Percentiles rank a stretch among this genome's conserved stretches.
Evolutionary conservation across 2,113 vertebrate genomes (phyloP).

Genomic region (Vulpes vulpes): DNA sequence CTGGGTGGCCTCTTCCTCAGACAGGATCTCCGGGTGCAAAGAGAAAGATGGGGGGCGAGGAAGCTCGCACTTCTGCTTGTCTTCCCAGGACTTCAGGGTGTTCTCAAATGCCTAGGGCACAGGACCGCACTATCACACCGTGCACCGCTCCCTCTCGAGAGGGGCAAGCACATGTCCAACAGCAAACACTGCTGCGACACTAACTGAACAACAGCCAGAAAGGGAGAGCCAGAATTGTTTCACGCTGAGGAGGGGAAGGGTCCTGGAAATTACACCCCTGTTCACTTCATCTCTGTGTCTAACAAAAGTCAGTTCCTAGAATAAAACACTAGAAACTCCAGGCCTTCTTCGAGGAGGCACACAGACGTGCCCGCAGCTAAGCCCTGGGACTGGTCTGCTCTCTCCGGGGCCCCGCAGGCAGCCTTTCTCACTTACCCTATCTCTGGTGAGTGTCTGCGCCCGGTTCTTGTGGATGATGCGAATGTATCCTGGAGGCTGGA

Average conservation of each 20-base stretch:
- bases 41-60: constrained; percentile 90
- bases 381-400: not conserved
- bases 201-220: rapidly evolving
- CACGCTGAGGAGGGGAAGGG: rapidly evolving
- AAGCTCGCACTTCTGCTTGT: constrained; percentile 97
- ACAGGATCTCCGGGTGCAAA: constrained; percentile 93
- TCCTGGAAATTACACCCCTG: not conserved
- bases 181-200: rapidly evolving
- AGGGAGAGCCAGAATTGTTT: rapidly evolving
- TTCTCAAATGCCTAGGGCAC: constrained; percentile 94
- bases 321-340: not conserved
- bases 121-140: not conserved
- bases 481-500: constrained; percentile 97
- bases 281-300: not conserved
- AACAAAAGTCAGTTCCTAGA: not conserved
- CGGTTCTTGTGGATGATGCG: constrained; percentile 98
- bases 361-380: not conserved
- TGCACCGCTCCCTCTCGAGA: not conserved
- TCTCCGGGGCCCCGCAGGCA: rapidly evolving
- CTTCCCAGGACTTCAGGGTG: constrained; percentile 98
- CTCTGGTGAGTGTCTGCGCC: constrained; percentile 96
- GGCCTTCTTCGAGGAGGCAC: not conserved
- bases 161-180: not conserved
- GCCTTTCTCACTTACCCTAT: constrained; percentile 93
- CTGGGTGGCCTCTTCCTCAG: constrained; percentile 94